Evolutionary conservation across 2,888 invertebrate genomes (phyloP).

Genomic region (Timema podura): DNA sequence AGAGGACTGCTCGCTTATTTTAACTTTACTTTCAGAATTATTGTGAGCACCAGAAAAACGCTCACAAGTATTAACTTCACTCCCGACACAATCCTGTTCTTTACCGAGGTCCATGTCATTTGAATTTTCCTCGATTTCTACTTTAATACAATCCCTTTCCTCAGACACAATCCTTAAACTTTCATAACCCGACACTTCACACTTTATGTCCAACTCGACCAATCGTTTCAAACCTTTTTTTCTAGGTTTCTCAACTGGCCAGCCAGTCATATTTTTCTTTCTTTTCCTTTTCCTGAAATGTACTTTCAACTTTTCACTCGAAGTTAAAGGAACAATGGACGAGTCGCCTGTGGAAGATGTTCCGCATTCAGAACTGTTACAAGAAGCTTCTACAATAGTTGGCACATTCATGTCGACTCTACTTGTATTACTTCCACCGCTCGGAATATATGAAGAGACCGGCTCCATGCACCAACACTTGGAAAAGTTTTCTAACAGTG

Average conservation of each 20-base stretch:
- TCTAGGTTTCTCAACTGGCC: constrained; percentile 56
- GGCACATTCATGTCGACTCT: constrained; percentile 8
- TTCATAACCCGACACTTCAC: too few species aligned
- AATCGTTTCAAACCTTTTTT: constrained; percentile 27
- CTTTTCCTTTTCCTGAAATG: constrained; percentile 48
- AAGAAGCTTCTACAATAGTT: constrained; percentile 30
- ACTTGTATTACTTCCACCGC: not conserved
- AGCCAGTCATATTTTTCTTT: constrained; percentile 75
- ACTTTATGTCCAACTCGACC: too few species aligned
- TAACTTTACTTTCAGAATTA: not conserved
- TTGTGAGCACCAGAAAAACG: too few species aligned
- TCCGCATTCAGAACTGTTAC: constrained; percentile 37
- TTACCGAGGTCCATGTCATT: too few species aligned
- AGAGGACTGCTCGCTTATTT: too few species aligned
- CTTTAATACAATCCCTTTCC: too few species aligned
- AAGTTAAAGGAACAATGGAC: not conserved
- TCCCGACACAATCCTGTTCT: too few species aligned
- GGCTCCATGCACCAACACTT: constrained; percentile 30
- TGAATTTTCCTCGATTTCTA: too few species aligned
- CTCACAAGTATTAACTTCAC: too few species aligned
- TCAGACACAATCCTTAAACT: too few species aligned
- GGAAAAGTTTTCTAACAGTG: constrained; percentile 18
- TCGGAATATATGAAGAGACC: constrained; percentile 10
- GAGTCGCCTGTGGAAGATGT: constrained; percentile 32
- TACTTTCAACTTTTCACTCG: constrained; percentile 14